These are phyloP conservation scores for Perca flavescens DNA, from an alignment of 2,113 vertebrate genomes.

Conservation along the genomic window DNA sequence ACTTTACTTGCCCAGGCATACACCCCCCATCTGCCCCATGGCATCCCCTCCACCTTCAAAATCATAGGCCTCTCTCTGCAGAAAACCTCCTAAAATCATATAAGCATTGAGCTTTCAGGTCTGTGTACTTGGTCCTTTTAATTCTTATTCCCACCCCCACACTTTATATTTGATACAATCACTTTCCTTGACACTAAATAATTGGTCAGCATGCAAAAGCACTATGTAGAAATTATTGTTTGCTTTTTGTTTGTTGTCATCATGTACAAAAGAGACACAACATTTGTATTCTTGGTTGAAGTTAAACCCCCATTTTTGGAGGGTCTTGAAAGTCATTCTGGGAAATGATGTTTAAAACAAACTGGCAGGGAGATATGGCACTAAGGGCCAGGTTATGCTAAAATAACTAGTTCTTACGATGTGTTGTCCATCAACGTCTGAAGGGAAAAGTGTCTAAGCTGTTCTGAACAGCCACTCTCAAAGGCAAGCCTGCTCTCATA, in stretches of 20 bases:
- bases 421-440: neutral
- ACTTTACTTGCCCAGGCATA: neutral
- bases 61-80: neutral
- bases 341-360: neutral
- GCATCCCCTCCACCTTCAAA: slow-evolving; percentile 23
- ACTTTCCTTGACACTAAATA: neutral
- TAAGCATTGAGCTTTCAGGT: neutral
- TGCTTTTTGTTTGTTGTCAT: neutral
- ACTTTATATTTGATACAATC: neutral
- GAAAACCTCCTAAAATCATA: neutral
- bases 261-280: neutral
- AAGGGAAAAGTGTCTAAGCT: neutral
- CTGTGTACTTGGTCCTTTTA: neutral
- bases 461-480: neutral
- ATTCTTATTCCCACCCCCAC: neutral
- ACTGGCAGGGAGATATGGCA: neutral
- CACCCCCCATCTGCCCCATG: neutral
- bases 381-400: too few relatives aligned
- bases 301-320: neutral
- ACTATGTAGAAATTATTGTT: neutral
- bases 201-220: neutral
- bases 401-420: neutral
- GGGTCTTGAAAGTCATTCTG: neutral
- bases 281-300: neutral
- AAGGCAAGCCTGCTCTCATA: neutral